phyloP scores from a whole-genome alignment of 1,140 invertebrate species.

The Spodoptera frugiperda region DNA sequence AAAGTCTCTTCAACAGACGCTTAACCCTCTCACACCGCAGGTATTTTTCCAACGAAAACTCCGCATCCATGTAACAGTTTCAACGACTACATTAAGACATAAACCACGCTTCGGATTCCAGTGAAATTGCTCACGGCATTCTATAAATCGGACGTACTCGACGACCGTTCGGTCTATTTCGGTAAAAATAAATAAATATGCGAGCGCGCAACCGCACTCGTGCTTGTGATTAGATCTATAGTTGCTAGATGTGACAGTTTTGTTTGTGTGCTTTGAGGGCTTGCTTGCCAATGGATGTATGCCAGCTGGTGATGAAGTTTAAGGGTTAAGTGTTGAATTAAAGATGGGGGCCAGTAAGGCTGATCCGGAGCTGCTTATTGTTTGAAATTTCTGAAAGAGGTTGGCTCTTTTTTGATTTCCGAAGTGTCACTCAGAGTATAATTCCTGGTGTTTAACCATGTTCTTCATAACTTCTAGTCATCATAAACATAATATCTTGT shows the following conservation, averaged over 20 bases:
- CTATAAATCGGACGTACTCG: slow-evolving; percentile 76
- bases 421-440: too few species aligned
- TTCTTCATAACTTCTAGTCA: too few species aligned
- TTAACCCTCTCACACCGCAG: slow-evolving; percentile 20
- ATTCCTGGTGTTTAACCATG: too few species aligned
- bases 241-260: slow-evolving; percentile 49
- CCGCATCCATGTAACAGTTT: slow-evolving; percentile 41
- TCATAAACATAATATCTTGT: too few species aligned
- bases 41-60: slow-evolving; percentile 49
- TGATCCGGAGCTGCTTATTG: too few species aligned
- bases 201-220: slow-evolving; percentile 64
- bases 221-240: slow-evolving; percentile 49
- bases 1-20: neutral
- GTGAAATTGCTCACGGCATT: slow-evolving; percentile 71
- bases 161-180: slow-evolving; percentile 81
- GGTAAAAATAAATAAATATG: slow-evolving; percentile 85
- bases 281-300: too few species aligned
- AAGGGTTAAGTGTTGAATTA: too few species aligned
- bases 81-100: slow-evolving; percentile 80
- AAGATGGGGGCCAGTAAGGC: too few species aligned
- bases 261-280: too few species aligned
- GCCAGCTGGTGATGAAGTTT: too few species aligned
- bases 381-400: too few species aligned
- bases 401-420: too few species aligned
- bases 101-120: slow-evolving; percentile 77